Evolutionary conservation across 2,888 invertebrate genomes (phyloP).

Genomic region (Xylocampa areola): DNA sequence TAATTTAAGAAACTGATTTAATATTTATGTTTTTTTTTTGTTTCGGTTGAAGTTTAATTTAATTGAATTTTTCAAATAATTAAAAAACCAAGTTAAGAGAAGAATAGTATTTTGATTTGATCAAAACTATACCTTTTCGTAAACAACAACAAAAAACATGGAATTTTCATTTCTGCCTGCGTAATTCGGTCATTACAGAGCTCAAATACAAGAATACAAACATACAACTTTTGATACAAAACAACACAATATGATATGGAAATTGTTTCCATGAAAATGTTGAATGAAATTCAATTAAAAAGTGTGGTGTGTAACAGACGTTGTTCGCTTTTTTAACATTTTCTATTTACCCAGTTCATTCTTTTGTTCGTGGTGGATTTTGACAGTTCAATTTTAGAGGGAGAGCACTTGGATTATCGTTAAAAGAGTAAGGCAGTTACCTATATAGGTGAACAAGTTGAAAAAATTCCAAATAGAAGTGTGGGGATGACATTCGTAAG

Average conservation of each 20-base stretch:
- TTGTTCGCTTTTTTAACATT: slow-evolving; percentile 62
- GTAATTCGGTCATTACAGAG: neutral
- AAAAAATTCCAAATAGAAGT: too few relatives aligned
- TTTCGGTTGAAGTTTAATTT: too few relatives aligned
- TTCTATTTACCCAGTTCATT: slow-evolving; percentile 58
- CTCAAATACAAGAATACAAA: slow-evolving; percentile 16
- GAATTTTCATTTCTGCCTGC: neutral
- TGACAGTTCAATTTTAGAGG: slow-evolving; percentile 67
- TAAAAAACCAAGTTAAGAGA: too few relatives aligned
- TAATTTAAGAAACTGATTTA: too few relatives aligned
- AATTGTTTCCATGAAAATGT: slow-evolving; percentile 51
- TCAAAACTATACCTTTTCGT: too few relatives aligned
- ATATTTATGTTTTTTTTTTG: too few relatives aligned
- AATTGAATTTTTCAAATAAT: too few relatives aligned
- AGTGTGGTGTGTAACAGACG: slow-evolving; percentile 63
- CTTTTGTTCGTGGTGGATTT: slow-evolving; percentile 61
- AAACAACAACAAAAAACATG: neutral
- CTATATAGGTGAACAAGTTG: too few relatives aligned
- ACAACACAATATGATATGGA: slow-evolving; percentile 34
- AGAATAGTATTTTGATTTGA: too few relatives aligned
- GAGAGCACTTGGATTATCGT: slow-evolving; percentile 51
- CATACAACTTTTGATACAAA: slow-evolving; percentile 12
- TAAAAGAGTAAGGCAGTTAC: slow-evolving; percentile 17
- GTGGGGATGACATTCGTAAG: too few relatives aligned
- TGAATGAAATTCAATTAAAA: slow-evolving; percentile 66